phyloP scores from a whole-genome alignment of 2,797 vertebrate genomes.

The Anas georgica region DNA sequence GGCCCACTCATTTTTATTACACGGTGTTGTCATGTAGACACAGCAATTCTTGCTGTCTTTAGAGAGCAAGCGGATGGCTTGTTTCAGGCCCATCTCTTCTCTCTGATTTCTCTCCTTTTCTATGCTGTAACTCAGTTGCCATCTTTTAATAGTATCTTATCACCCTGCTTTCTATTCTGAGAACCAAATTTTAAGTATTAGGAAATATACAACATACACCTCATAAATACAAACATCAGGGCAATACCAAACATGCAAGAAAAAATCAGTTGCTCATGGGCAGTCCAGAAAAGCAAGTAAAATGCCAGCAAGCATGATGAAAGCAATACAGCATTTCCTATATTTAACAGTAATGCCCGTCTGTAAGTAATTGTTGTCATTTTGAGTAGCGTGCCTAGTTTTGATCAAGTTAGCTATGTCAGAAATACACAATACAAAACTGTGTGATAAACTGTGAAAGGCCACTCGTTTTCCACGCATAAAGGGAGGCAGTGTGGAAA shows the following conservation, averaged over 20 bases:
- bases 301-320: background rate
- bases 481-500: background rate
- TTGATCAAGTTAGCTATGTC: background rate
- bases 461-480: background rate
- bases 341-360: background rate
- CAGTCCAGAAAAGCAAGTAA: background rate
- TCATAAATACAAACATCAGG: background rate
- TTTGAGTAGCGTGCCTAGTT: background rate
- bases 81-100: background rate
- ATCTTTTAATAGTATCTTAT: background rate
- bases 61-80: background rate
- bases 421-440: background rate
- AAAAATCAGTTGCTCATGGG: background rate
- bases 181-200: background rate
- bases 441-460: background rate
- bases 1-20: background rate
- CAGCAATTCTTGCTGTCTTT: background rate
- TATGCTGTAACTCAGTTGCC: background rate
- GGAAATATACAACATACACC: background rate
- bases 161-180: background rate
- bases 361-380: background rate
- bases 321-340: background rate
- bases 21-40: background rate
- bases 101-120: background rate
- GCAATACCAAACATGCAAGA: fast-evolving